phyloP scores from a whole-genome alignment of 2,113 vertebrate species.

The Burhinus oedicnemus region DNA sequence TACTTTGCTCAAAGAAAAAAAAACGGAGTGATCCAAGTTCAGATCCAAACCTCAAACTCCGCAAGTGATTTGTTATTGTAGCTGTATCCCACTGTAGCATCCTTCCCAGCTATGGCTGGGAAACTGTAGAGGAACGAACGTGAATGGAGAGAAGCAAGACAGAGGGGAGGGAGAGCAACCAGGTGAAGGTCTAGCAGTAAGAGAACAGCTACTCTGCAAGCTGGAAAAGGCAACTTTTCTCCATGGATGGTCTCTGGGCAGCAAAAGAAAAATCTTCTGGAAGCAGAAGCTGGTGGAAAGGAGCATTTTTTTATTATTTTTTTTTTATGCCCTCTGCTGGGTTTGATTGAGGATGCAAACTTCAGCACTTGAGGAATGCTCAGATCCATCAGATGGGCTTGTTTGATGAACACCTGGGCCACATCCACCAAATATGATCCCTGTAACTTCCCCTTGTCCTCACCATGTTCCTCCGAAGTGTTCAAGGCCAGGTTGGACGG shows the following conservation, averaged over 20 bases:
- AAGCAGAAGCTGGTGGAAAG: background rate
- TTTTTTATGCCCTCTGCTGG: too few relatives aligned
- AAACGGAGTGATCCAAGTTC: background rate
- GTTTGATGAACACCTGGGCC: background rate
- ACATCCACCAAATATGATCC: fast-evolving
- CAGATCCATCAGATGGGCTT: fast-evolving
- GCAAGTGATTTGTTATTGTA: background rate
- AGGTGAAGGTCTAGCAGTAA: background rate
- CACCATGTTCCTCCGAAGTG: background rate
- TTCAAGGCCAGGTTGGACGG: too few relatives aligned
- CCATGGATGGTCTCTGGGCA: fast-evolving
- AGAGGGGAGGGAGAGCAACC: background rate
- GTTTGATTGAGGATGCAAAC: background rate
- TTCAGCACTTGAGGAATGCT: background rate
- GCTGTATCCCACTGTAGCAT: background rate
- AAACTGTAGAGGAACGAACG: background rate
- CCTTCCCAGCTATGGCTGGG: background rate
- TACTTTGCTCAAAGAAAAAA: background rate
- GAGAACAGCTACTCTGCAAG: background rate
- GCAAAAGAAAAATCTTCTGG: background rate
- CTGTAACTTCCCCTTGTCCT: background rate
- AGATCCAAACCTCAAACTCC: background rate
- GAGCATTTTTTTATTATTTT: too few relatives aligned
- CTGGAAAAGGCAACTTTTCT: background rate
- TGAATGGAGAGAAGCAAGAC: background rate